These are phyloP conservation scores for Arnoldichthys spilopterus DNA, from an alignment of 2,797 vertebrate species.

Conservation along the genomic window DNA sequence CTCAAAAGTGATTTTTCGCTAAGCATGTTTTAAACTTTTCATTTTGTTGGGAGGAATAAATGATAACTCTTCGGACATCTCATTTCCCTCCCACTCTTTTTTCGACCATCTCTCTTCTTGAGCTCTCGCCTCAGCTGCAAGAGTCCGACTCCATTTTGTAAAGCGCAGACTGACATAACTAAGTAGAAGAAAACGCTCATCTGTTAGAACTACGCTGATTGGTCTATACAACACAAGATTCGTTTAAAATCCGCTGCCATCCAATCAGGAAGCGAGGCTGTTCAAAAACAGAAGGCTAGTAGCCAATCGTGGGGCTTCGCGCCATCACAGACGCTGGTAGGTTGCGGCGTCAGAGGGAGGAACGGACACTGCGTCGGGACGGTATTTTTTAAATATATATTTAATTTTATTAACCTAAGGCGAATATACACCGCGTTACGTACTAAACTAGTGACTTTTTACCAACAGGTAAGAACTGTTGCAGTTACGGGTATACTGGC, in stretches of 20 bases:
- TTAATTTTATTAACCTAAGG: constrained; percentile 47
- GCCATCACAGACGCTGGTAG: constrained; percentile 72
- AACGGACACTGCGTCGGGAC: constrained; percentile 60
- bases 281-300: constrained; percentile 70
- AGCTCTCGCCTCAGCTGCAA: not conserved
- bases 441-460: not conserved
- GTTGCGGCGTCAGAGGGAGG: constrained; percentile 70
- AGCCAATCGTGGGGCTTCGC: constrained; percentile 78
- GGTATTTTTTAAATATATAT: constrained; percentile 55
- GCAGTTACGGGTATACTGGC: not conserved
- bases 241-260: constrained; percentile 43
- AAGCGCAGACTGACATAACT: not conserved
- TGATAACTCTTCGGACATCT: too few species aligned
- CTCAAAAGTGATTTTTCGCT: too few species aligned
- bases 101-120: too few species aligned
- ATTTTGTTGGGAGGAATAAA: too few species aligned
- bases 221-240: constrained; percentile 54
- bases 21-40: too few species aligned
- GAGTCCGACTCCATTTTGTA: constrained; percentile 56
- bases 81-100: too few species aligned
- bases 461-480: constrained; percentile 65
- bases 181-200: not conserved
- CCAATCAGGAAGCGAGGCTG: constrained; percentile 68
- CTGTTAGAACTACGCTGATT: not conserved
- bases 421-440: constrained; percentile 4